Conservation (phyloP, 2,888 invertebrate genomes). For the Dicyrtomina minuta region DNA sequence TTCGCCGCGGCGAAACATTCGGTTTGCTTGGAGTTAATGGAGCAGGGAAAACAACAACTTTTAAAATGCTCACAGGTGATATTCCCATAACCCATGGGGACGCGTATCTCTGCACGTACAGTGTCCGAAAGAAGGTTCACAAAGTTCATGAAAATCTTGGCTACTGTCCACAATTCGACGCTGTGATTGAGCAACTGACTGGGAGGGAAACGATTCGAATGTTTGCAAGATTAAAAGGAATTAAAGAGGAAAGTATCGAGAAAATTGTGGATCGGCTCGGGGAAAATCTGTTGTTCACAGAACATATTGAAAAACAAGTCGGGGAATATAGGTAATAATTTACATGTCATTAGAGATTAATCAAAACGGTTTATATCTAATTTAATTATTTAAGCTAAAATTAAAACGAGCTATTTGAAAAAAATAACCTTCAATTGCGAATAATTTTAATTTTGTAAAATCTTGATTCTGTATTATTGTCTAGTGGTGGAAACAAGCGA, state of each 20-base stretch:
- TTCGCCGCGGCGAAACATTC: conserved; percentile 73
- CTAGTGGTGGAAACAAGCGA: conserved; percentile 74
- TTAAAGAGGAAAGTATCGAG: conserved; percentile 58
- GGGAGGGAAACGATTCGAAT: conserved; percentile 69
- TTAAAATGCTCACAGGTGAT: conserved; percentile 87
- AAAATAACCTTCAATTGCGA: background rate
- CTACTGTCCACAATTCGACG: conserved; percentile 78
- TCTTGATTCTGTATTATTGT: too few relatives aligned
- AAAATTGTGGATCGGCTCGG: conserved; percentile 59
- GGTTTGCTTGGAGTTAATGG: conserved; percentile 82
- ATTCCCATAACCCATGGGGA: conserved; percentile 69
- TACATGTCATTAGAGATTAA: conserved; percentile 11
- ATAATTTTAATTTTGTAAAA: too few relatives aligned
- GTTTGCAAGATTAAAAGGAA: conserved; percentile 67
- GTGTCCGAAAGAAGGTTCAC: conserved; percentile 55
- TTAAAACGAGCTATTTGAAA: too few relatives aligned
- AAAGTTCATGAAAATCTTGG: conserved; percentile 58
- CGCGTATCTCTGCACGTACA: conserved; percentile 66
- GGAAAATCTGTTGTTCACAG: conserved; percentile 63
- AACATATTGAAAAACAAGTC: conserved; percentile 65
- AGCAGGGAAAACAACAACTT: conserved; percentile 84
- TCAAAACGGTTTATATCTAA: background rate
- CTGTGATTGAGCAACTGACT: conserved; percentile 68
- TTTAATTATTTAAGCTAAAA: background rate
- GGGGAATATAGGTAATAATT: conserved; percentile 57